Evolutionary conservation across 2,888 invertebrate genomes (phyloP).

Genomic region (Cristatella mucedo): DNA sequence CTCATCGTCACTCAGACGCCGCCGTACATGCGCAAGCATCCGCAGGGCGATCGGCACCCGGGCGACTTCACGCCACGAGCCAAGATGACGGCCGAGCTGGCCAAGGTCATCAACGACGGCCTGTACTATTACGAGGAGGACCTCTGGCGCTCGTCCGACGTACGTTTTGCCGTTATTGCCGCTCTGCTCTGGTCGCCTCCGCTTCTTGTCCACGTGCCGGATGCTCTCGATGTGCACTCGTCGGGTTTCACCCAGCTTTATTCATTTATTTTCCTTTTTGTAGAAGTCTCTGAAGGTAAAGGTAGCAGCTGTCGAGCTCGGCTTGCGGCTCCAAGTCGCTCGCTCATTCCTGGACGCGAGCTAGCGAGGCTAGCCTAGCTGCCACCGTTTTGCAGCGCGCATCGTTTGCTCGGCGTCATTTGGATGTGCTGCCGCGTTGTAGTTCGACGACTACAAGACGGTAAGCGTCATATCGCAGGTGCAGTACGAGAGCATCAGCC

Average conservation of each 20-base stretch:
- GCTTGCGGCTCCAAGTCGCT: too few relatives aligned
- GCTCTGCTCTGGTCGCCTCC: background rate
- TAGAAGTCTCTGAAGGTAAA: too few relatives aligned
- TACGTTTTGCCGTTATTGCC: too few relatives aligned
- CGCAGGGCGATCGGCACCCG: slow-evolving; percentile 58
- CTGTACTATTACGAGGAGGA: slow-evolving; percentile 88
- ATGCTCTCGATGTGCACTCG: too few relatives aligned
- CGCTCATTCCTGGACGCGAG: too few relatives aligned
- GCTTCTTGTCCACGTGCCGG: background rate
- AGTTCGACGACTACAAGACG: slow-evolving; percentile 44
- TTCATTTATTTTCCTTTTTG: too few relatives aligned
- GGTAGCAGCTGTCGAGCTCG: too few relatives aligned
- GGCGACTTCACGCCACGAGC: slow-evolving; percentile 74
- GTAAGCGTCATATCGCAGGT: slow-evolving; percentile 74
- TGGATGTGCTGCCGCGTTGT: too few relatives aligned
- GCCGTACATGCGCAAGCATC: slow-evolving; percentile 54
- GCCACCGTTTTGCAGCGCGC: too few relatives aligned
- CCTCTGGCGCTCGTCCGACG: slow-evolving; percentile 51
- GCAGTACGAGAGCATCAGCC: slow-evolving; percentile 57
- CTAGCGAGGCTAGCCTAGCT: too few relatives aligned
- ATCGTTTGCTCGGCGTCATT: too few relatives aligned
- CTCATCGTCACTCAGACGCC: slow-evolving; percentile 75
- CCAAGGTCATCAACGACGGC: slow-evolving; percentile 91
- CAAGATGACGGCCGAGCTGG: slow-evolving; percentile 84
- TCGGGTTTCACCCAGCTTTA: too few relatives aligned